Evolutionary conservation across 2,113 vertebrate genomes (phyloP).

Genomic region (Notechis scutatus): DNA sequence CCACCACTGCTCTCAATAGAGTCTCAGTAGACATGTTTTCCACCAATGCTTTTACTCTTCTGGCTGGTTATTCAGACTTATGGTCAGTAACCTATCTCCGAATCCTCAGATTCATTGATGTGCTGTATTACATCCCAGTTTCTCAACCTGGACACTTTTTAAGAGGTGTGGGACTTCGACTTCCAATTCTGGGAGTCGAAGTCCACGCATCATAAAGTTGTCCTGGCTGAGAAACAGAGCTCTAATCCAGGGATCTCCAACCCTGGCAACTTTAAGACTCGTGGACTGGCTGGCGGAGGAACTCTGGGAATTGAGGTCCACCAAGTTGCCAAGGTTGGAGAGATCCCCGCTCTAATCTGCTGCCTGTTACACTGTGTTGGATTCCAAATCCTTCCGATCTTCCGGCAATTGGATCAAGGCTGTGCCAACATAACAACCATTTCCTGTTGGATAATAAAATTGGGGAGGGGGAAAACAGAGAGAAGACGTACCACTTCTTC

Average conservation of each 20-base stretch:
- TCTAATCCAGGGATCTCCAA: no score
- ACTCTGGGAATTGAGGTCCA: no score
- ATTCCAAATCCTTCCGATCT: neutral
- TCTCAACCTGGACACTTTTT: neutral
- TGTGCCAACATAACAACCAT: neutral
- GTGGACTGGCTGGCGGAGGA: no score
- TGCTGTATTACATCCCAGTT: neutral
- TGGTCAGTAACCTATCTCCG: neutral
- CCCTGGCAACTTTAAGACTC: no score
- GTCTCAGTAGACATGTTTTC: neutral
- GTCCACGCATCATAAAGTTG: no score
- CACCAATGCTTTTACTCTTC: no score
- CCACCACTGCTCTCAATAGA: no score
- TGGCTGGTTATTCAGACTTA: neutral
- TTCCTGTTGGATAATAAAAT: neutral
- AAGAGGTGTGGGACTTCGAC: neutral
- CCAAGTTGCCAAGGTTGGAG: no score
- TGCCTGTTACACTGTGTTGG: neutral
- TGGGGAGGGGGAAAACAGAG: neutral
- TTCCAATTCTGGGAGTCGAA: neutral
- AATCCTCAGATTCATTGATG: neutral
- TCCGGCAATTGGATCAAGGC: neutral
- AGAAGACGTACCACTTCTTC: slow-evolving; percentile 91
- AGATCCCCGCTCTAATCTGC: neutral
- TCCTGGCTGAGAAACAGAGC: no score